Evolutionary conservation across 2,888 invertebrate species (phyloP).

Genomic region (Cephus pulcher): DNA sequence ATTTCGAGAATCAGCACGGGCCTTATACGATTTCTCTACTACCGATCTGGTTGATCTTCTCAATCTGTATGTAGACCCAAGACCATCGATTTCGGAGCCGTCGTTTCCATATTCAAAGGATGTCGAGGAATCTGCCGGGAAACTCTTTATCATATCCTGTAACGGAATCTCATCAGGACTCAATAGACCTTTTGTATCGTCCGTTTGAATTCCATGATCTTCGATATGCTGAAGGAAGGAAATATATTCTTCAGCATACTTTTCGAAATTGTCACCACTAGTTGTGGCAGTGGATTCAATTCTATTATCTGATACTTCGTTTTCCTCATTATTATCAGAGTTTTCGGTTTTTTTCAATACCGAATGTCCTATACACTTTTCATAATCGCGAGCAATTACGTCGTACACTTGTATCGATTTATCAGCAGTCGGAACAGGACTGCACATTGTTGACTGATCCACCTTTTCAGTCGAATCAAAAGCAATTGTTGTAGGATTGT

Average conservation of each 20-base stretch:
- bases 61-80: neutral
- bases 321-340: slow-evolving; percentile 30
- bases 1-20: neutral
- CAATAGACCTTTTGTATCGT: slow-evolving; percentile 34
- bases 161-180: slow-evolving; percentile 45
- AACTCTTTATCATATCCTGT: slow-evolving; percentile 49
- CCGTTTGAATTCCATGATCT: slow-evolving; percentile 44
- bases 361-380: slow-evolving; percentile 55
- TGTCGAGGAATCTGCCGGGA: neutral
- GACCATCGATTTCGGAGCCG: neutral
- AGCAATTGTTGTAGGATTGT: neutral
- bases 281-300: neutral
- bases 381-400: slow-evolving; percentile 48
- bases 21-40: neutral
- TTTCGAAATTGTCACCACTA: slow-evolving; percentile 1
- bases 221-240: slow-evolving; percentile 53
- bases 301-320: slow-evolving; percentile 11
- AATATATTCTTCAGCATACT: slow-evolving; percentile 58
- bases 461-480: neutral
- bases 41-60: neutral
- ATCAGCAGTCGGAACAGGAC: slow-evolving; percentile 21
- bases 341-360: slow-evolving; percentile 41
- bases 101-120: neutral
- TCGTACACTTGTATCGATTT: slow-evolving; percentile 51
- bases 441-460: neutral